Percentiles rank a stretch among this genome's conserved stretches.
phyloP scores from a whole-genome alignment of 2,888 invertebrate genomes.

The Cheilosia pagana region DNA sequence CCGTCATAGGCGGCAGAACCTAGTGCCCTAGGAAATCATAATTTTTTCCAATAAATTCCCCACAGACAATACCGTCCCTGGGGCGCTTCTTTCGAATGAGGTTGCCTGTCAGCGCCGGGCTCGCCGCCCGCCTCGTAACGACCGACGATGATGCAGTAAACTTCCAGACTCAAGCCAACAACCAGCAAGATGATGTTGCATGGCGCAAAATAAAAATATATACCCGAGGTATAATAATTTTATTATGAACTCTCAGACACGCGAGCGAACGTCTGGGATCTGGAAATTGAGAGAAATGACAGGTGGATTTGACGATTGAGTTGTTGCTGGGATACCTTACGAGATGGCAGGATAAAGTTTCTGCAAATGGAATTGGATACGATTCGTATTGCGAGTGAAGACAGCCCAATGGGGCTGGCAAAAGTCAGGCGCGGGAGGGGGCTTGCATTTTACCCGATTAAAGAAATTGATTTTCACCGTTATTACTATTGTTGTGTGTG shows the following conservation, averaged over 20 bases:
- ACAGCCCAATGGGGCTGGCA: neutral
- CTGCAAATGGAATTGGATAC: neutral
- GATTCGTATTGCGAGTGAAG: neutral
- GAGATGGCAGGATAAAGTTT: neutral
- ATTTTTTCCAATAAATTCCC: slow-evolving; percentile 59
- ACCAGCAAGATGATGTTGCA: slow-evolving; percentile 3
- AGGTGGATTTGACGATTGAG: slow-evolving; percentile 57
- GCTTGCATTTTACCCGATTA: slow-evolving; percentile 57
- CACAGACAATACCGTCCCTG: slow-evolving; percentile 45
- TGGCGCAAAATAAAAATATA: slow-evolving; percentile 21
- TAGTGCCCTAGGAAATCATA: slow-evolving; percentile 51
- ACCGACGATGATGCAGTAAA: slow-evolving; percentile 47
- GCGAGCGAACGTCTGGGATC: slow-evolving; percentile 7
- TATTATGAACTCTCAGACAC: slow-evolving; percentile 55
- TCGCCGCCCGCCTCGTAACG: slow-evolving; percentile 15
- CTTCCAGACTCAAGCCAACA: slow-evolving; percentile 9
- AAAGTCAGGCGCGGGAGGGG: neutral
- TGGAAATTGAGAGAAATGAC: slow-evolving; percentile 39
- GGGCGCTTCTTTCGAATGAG: slow-evolving; percentile 16
- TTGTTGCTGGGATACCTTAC: slow-evolving; percentile 23
- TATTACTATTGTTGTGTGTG: slow-evolving; percentile 14
- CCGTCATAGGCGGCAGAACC: slow-evolving; percentile 21
- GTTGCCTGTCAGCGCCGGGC: slow-evolving; percentile 29
- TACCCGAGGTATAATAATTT: slow-evolving; percentile 53
- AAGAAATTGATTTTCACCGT: slow-evolving; percentile 63